Conservation (phyloP, 2,888 invertebrate genomes). For the Rhamnusium bicolor region DNA sequence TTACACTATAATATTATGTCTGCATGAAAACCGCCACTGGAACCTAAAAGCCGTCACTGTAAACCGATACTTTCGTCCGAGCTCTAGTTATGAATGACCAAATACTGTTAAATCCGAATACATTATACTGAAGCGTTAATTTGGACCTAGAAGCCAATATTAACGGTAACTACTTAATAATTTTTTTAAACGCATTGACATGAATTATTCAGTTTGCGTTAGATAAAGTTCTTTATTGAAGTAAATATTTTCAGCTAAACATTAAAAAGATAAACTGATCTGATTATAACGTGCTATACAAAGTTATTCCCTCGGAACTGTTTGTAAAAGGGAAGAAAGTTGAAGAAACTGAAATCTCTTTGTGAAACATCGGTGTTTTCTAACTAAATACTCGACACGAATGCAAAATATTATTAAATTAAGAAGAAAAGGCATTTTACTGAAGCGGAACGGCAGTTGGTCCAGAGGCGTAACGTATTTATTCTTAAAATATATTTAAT, state of each 20-base stretch:
- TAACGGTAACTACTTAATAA: too few species aligned
- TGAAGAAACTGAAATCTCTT: conserved; percentile 31
- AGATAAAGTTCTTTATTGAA: conserved; percentile 3
- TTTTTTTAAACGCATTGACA: not conserved
- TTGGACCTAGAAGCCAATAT: too few species aligned
- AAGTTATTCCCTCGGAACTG: conserved; percentile 21
- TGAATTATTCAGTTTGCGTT: not conserved
- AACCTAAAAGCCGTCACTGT: too few species aligned
- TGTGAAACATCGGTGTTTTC: conserved; percentile 43
- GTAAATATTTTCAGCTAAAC: conserved; percentile 17
- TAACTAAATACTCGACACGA: conserved; percentile 64
- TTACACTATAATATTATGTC: too few species aligned
- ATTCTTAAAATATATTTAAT: not conserved
- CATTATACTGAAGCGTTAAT: too few species aligned
- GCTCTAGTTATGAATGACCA: too few species aligned
- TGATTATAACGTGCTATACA: conserved; percentile 17
- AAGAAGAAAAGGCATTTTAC: conserved; percentile 66
- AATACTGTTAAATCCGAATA: too few species aligned
- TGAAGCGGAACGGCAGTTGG: conserved; percentile 61
- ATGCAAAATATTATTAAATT: conserved; percentile 69
- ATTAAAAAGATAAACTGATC: conserved; percentile 20
- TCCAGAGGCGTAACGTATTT: conserved; percentile 5
- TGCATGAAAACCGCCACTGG: too few species aligned
- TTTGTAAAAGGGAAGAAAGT: conserved; percentile 23
- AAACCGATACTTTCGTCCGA: too few species aligned